These are phyloP conservation scores for Cololabis saira DNA, from an alignment of 2,113 vertebrate species.

Conservation along the genomic window DNA sequence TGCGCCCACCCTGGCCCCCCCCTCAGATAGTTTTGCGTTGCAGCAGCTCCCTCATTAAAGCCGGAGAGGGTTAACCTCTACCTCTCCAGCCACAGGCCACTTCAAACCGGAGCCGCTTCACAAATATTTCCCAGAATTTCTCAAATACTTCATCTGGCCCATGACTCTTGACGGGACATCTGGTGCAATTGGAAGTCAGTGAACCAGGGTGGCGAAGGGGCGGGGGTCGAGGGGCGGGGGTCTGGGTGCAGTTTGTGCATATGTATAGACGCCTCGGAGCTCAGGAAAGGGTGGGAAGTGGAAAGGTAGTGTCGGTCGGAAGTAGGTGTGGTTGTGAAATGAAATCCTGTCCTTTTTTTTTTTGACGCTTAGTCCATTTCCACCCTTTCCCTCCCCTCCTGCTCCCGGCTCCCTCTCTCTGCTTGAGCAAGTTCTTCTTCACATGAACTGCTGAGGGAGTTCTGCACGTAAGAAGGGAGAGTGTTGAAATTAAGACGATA, in stretches of 20 bases:
- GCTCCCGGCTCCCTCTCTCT: slow-evolving; percentile 17
- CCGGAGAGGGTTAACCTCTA: slow-evolving; percentile 60
- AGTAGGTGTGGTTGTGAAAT: slow-evolving; percentile 75
- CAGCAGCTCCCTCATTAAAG: slow-evolving; percentile 62
- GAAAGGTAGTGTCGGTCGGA: slow-evolving; percentile 75
- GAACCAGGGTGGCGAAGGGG: slow-evolving; percentile 40
- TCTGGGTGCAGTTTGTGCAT: slow-evolving; percentile 11
- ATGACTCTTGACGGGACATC: slow-evolving; percentile 76
- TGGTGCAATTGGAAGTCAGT: slow-evolving; percentile 72
- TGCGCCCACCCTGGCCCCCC: slow-evolving; percentile 12
- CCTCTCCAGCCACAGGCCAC: slow-evolving; percentile 63
- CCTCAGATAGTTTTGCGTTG: slow-evolving; percentile 43
- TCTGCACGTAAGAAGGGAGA: not conserved
- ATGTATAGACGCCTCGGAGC: slow-evolving; percentile 26
- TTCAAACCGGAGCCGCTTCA: slow-evolving; percentile 67
- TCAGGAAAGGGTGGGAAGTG: slow-evolving; percentile 83
- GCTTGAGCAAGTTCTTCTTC: slow-evolving; percentile 25
- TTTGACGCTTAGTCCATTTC: slow-evolving; percentile 43
- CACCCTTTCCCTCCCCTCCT: too few species aligned
- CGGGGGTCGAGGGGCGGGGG: not conserved
- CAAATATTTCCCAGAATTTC: slow-evolving; percentile 82
- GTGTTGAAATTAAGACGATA: not conserved
- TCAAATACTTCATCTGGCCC: slow-evolving; percentile 73
- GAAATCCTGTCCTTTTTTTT: slow-evolving; percentile 65
- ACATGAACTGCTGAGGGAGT: slow-evolving; percentile 5